Percentiles rank a stretch among this genome's conserved stretches.
These are phyloP conservation scores for Trachelus tabidus DNA, from an alignment of 2,888 invertebrate genomes.

Conservation along the genomic window DNA sequence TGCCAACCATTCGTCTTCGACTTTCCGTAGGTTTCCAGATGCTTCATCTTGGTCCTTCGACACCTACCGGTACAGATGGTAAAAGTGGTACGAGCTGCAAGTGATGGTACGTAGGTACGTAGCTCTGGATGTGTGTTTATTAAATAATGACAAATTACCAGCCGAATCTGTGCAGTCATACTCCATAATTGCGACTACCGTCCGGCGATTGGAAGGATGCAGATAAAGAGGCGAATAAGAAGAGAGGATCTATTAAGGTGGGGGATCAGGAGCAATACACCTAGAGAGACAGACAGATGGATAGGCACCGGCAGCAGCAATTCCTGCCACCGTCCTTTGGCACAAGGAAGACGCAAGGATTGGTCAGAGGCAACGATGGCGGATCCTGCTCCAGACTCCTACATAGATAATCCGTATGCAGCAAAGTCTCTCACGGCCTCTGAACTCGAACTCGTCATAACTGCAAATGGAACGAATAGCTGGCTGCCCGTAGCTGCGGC, in stretches of 20 bases:
- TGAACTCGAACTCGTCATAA: slow-evolving; percentile 63
- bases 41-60: background rate
- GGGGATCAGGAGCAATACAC: background rate
- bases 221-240: slow-evolving; percentile 10
- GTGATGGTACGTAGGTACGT: background rate
- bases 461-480: slow-evolving; percentile 64
- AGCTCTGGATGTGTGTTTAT: background rate
- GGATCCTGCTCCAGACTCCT: background rate
- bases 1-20: background rate
- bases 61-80: background rate
- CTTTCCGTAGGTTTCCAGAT: background rate
- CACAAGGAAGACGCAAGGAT: background rate
- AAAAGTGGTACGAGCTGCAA: background rate
- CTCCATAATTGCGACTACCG: slow-evolving; percentile 60
- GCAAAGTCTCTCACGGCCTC: slow-evolving; percentile 61
- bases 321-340: background rate
- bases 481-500: slow-evolving; percentile 45
- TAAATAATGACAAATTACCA: slow-evolving; percentile 59
- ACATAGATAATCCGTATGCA: slow-evolving; percentile 21
- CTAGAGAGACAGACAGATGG: background rate
- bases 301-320: background rate
- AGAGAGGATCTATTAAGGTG: background rate
- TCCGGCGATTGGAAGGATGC: slow-evolving; percentile 9
- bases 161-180: slow-evolving; percentile 61
- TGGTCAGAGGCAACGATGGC: background rate